Percentiles rank a stretch among this genome's conserved stretches.
Evolutionary conservation across 1,140 invertebrate genomes (phyloP).

Genomic region (Drosophila setifemur): DNA sequence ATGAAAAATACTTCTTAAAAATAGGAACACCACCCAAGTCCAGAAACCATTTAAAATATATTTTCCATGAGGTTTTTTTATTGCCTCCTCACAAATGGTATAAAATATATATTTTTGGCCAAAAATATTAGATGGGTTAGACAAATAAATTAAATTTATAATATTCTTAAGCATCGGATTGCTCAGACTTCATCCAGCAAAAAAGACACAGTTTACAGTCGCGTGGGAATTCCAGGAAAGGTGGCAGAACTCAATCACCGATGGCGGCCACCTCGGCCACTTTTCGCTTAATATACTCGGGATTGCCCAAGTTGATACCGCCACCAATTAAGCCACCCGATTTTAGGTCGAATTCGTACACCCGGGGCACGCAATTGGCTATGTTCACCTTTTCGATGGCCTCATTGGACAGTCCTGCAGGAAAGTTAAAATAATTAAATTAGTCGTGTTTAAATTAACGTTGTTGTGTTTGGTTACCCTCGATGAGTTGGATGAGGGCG

Average conservation of each 20-base stretch:
- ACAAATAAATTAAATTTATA: constrained; percentile 22
- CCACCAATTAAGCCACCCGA: constrained; percentile 85
- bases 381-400: constrained; percentile 88
- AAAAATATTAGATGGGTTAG: constrained; percentile 23
- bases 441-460: too few relatives aligned
- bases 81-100: neutral
- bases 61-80: too few relatives aligned
- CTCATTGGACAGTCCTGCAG: constrained; percentile 84
- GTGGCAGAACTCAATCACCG: constrained; percentile 50
- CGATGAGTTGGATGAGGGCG: constrained; percentile 88
- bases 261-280: constrained; percentile 83
- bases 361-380: constrained; percentile 89
- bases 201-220: constrained; percentile 4
- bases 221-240: neutral
- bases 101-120: constrained; percentile 40
- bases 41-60: too few relatives aligned
- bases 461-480: constrained; percentile 75
- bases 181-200: neutral
- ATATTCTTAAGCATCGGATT: constrained; percentile 2
- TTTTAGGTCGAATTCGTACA: constrained; percentile 86
- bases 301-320: constrained; percentile 86
- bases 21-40: too few relatives aligned
- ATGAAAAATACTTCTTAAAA: too few relatives aligned
- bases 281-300: constrained; percentile 86
- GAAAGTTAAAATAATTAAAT: neutral